Base-by-base conservation (phyloP, 2,888 invertebrate species). In the Harpagoxenus sublaevis region DNA sequence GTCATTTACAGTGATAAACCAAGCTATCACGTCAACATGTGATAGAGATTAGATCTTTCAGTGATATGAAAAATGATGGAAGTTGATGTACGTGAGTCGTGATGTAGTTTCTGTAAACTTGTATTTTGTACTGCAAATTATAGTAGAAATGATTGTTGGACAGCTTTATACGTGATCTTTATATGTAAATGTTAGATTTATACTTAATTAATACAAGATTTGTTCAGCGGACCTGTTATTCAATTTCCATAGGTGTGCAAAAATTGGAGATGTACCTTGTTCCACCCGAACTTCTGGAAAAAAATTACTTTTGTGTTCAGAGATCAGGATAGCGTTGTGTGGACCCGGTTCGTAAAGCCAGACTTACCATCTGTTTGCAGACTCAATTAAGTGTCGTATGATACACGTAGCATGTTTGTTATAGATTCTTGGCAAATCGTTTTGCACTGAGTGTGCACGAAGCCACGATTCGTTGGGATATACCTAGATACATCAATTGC, bases 241-340 rank as follows among this genome's bases (percentile, higher is more conserved):
- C 63, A 23, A 84, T 87, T 83, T 87, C 5, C 18, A 23, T 74
- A 95, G 95, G 95, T 94, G 65, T 96, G 96, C 94, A 95, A 94
- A 83, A 96, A 96, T 89, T 96, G 96, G 96, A 95, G 96, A 86
- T 95, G 93, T 73, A 95, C 96, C 15, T 92, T 96, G 71, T 93
- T 94, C 82, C 94, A 95, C 92, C 95, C 95, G 71, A 94, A 94
- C 86, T 95, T 95, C 85, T 95, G 95, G 95, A 95, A 95, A 79
- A 95, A 93, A 85, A 95, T 95, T 57, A 93, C 94, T 65, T 95
- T 95, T 73, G 93, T 93, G 42, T 92, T 95, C 39, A 92, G 92
- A 75, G 94, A 95, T 86, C 90, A 93, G 84, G 94, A 94, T 73
- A 95, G 93, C 81, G 88, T 94, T 84, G 87, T 90, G 73, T 94